Evolutionary conservation across 2,113 vertebrate genomes (phyloP).

Genomic region (Lophotis ruficrista): DNA sequence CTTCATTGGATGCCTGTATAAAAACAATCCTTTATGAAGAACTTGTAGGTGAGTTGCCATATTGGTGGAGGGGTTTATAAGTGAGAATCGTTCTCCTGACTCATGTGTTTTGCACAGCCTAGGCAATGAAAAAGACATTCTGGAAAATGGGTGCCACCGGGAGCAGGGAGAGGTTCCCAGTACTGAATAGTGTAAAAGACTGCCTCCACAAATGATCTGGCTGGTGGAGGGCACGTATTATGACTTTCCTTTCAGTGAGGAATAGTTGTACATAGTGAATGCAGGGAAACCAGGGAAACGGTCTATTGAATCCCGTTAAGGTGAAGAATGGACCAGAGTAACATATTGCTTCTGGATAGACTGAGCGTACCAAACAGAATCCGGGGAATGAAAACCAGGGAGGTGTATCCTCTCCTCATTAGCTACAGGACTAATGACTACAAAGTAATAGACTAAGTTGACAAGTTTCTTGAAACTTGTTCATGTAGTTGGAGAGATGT

Average conservation of each 20-base stretch:
- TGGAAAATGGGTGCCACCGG: not conserved
- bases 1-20: not conserved
- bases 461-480: not conserved
- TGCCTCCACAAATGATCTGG: accelerated
- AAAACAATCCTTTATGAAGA: not conserved
- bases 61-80: not conserved
- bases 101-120: not conserved
- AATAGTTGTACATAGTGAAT: too few relatives aligned
- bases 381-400: not conserved
- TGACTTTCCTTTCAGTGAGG: not conserved
- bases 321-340: not conserved
- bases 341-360: accelerated
- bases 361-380: too few relatives aligned
- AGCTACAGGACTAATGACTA: not conserved
- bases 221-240: accelerated
- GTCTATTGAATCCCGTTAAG: accelerated
- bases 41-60: not conserved
- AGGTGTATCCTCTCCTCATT: not conserved
- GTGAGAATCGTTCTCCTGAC: not conserved
- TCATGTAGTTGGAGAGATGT: not conserved
- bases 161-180: not conserved
- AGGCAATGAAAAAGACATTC: not conserved
- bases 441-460: not conserved
- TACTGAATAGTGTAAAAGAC: not conserved
- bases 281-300: not conserved